These are phyloP conservation scores for Anolis sagrei DNA, from an alignment of 2,113 vertebrate genomes.

Conservation along the genomic window DNA sequence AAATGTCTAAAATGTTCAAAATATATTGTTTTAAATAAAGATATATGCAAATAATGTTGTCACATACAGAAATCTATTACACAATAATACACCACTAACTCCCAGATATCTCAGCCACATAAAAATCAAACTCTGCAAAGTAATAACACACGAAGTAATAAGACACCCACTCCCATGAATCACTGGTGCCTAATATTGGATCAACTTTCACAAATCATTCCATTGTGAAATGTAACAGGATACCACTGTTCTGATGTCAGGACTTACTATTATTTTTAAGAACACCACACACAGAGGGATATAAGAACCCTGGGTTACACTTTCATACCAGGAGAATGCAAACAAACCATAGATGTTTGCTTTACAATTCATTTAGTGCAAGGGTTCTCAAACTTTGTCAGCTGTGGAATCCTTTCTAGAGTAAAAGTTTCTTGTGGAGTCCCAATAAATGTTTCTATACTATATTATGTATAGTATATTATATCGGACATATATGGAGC, in stretches of 20 bases:
- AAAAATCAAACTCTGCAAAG: background rate
- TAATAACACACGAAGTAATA: background rate
- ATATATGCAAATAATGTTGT: background rate
- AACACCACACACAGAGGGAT: background rate
- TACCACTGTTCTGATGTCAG: background rate
- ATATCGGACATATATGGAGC: no score
- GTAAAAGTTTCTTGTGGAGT: no score
- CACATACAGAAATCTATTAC: background rate
- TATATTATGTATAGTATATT: no score
- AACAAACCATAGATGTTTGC: no score
- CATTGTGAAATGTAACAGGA: background rate
- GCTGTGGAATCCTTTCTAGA: no score
- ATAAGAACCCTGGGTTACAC: no score
- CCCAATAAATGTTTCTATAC: no score
- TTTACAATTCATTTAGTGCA: no score
- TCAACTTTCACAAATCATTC: slow-evolving; percentile 35
- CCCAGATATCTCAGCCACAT: background rate
- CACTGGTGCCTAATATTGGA: background rate
- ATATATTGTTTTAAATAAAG: background rate
- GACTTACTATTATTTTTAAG: background rate
- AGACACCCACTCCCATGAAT: background rate
- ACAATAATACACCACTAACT: background rate
- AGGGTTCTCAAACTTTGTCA: no score
- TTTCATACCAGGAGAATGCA: no score
- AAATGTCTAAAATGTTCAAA: background rate